Conservation (phyloP, 2,797 vertebrate genomes). For the Protonibea diacanthus region DNA sequence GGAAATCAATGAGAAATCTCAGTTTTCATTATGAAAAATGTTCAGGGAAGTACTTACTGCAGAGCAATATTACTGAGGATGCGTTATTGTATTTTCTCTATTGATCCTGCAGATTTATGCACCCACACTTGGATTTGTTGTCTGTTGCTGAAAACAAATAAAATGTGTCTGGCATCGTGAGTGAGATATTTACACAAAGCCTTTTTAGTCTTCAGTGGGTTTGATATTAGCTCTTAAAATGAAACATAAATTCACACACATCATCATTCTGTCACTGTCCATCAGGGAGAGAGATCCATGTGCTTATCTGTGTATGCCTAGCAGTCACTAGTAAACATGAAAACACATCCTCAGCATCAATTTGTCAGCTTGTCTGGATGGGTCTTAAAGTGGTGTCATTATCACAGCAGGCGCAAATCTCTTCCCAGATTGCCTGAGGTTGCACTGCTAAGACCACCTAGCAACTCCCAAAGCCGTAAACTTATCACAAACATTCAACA, state of each 20-base stretch:
- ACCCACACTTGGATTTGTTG: conserved; percentile 59
- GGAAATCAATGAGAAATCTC: conserved; percentile 65
- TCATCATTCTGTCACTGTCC: conserved; percentile 42
- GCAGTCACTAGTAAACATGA: conserved; percentile 56
- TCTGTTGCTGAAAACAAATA: conserved; percentile 63
- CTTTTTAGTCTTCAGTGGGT: conserved; percentile 21
- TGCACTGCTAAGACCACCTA: conserved; percentile 63
- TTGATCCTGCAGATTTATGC: conserved; percentile 70
- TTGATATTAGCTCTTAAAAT: conserved; percentile 56
- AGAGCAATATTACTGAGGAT: conserved; percentile 63
- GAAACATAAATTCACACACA: conserved; percentile 41
- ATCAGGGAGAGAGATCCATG: conserved; percentile 23
- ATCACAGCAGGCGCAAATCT: conserved; percentile 73
- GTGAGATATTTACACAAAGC: conserved; percentile 41
- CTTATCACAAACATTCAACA: conserved; percentile 63
- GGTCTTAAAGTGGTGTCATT: conserved; percentile 74
- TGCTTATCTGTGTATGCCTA: conserved; percentile 57
- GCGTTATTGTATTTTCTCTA: conserved; percentile 69
- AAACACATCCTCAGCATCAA: conserved; percentile 65
- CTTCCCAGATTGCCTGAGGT: conserved; percentile 65
- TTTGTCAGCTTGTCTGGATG: conserved; percentile 71
- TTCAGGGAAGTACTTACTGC: conserved; percentile 64
- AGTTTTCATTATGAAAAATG: conserved; percentile 68
- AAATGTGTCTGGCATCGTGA: conserved; percentile 49
- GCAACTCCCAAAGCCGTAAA: conserved; percentile 57